Conservation (phyloP, 2,888 invertebrate genomes). For the Pinctada fucata region DNA sequence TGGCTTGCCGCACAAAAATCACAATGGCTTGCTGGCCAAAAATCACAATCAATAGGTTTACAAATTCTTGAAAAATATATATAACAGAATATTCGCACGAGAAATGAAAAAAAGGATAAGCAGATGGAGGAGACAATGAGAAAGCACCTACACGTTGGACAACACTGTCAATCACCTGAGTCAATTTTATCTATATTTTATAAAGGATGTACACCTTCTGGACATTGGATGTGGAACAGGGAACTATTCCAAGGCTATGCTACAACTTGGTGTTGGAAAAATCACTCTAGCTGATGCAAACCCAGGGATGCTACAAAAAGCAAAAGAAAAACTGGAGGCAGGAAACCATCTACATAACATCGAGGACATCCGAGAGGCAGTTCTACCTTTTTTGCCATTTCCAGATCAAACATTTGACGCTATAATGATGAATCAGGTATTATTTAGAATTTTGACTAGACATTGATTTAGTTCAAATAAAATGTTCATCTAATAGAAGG, state of each 20-base stretch:
- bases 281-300: slow-evolving; percentile 40
- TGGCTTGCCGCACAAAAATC: too few relatives aligned
- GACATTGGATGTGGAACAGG: slow-evolving; percentile 46
- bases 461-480: background rate
- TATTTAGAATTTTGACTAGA: background rate
- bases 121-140: too few relatives aligned
- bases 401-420: slow-evolving; percentile 41
- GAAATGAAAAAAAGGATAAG: too few relatives aligned
- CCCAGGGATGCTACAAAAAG: slow-evolving; percentile 44
- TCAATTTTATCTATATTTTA: background rate
- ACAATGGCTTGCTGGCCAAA: too few relatives aligned
- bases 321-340: slow-evolving; percentile 33
- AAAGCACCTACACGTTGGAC: too few relatives aligned
- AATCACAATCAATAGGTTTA: too few relatives aligned
- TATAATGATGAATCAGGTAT: slow-evolving; percentile 44
- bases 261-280: slow-evolving; percentile 32
- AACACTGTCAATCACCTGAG: too few relatives aligned
- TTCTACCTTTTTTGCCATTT: slow-evolving; percentile 39
- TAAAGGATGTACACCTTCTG: slow-evolving; percentile 37
- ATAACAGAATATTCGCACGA: too few relatives aligned
- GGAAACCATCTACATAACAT: slow-evolving; percentile 21
- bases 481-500: too few relatives aligned
- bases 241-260: slow-evolving; percentile 29
- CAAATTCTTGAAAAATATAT: too few relatives aligned
- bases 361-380: slow-evolving; percentile 18